Conservation (phyloP, 2,888 invertebrate species). For the Fragum sueziense region DNA sequence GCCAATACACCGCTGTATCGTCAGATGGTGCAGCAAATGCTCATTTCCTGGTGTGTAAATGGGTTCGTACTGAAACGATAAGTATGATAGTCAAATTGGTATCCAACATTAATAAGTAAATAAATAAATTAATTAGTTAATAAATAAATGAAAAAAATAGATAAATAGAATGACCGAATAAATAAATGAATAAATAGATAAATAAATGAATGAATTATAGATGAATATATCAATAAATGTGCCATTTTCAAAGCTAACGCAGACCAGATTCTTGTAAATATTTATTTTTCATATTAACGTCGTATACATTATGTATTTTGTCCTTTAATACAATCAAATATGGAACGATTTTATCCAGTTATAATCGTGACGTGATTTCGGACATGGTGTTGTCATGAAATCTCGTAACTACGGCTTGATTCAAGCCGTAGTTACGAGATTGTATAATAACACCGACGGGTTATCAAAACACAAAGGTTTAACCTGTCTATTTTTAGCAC, state of each 20-base stretch:
- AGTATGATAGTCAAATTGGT: background rate
- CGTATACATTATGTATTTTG: background rate
- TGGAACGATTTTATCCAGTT: no score
- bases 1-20: slow-evolving; percentile 89
- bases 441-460: no score
- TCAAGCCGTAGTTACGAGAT: no score
- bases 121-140: no score
- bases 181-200: no score
- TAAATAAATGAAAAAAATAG: background rate
- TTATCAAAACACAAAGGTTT: no score
- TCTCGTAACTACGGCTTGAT: no score
- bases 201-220: no score
- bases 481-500: no score
- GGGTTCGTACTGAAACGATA: slow-evolving; percentile 83
- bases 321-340: no score
- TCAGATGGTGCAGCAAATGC: slow-evolving; percentile 92
- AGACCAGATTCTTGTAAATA: background rate
- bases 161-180: background rate
- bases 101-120: background rate
- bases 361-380: no score
- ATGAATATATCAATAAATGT: background rate
- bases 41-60: slow-evolving; percentile 86
- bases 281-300: background rate
- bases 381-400: no score
- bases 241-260: background rate